These are phyloP conservation scores for Macrosoma leucophasiata DNA, from an alignment of 2,888 invertebrate species.

Conservation along the genomic window DNA sequence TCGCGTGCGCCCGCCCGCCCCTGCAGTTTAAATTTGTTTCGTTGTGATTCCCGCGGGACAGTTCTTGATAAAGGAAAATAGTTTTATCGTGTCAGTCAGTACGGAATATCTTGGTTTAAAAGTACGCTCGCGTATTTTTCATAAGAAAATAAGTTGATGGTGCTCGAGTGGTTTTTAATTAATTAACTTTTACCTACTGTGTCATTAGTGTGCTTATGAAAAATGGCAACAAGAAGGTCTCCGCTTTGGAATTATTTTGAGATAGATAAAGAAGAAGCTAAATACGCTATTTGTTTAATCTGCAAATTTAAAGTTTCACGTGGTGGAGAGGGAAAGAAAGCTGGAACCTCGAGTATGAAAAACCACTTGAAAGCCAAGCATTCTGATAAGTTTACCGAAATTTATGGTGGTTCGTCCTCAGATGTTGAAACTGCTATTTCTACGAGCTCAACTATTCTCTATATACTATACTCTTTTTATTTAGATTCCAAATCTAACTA, in stretches of 20 bases:
- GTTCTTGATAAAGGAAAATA: no score
- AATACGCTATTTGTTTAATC: not conserved
- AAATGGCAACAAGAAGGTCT: conserved; percentile 3
- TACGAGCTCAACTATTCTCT: conserved; percentile 1
- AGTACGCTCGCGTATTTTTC: not conserved
- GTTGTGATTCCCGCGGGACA: no score
- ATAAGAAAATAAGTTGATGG: not conserved
- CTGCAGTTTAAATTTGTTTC: no score
- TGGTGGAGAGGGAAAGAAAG: conserved; percentile 13
- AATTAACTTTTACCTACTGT: conserved; percentile 4
- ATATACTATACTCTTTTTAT: no score
- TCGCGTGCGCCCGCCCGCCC: no score
- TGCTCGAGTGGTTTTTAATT: conserved; percentile 1
- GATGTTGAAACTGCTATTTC: conserved; percentile 3
- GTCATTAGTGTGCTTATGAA: conserved; percentile 3
- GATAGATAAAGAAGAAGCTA: not conserved
- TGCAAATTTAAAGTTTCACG: not conserved
- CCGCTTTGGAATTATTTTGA: conserved; percentile 4
- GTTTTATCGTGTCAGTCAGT: conserved; percentile 3
- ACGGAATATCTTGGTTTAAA: conserved; percentile 1
- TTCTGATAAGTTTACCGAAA: conserved; percentile 2
- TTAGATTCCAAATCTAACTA: no score
- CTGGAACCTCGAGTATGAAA: conserved; percentile 9
- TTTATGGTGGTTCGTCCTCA: conserved; percentile 4
- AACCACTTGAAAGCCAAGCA: conserved; percentile 3